Evolutionary conservation across 2,888 invertebrate species (phyloP), one percentile per base, ranked within the genome.

Genomic region (Aphodius sticticus): DNA sequence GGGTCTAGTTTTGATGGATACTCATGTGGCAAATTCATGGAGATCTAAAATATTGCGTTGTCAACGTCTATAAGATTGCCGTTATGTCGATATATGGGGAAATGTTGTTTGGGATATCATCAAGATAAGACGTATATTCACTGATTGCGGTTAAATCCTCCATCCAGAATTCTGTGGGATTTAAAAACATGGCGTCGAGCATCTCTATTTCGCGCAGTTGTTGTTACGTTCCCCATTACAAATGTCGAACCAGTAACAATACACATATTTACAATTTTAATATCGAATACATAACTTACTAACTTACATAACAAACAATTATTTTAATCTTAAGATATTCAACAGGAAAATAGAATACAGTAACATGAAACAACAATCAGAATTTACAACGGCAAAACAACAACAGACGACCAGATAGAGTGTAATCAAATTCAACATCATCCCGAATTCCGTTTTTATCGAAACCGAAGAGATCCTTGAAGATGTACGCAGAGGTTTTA

Each of bases 381-480:
- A 26, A 26, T 26, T 26, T 26, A 1, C 26, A 26, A 26, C 3
- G 26, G 3, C 26, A 3, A 26, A 26, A 26, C 3, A 26, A 26
- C 26, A 26, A 26, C 2, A 3, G 26, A 26, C 1, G 26, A 26
- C 26, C 26, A 3, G 26, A 2, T 26, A 26, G 3, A 26, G 26
- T 26, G 1, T 26, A 26, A 26, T 26, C 26, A 26, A 26, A 26
- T 1, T 26, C 26, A 26, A 26, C 3, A 26, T 26, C 26, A 26
- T 26, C 26, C 26, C 26, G 26, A 26, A 26, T 26, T 71, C 37
- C 70, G 6, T 69, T 87, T 14, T 85, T 84, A 70, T 89, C 89
- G 16, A 89, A 84, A 4, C 96, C 96, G 92, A 97, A 97, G 81
- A 96, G 91, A 83, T 96, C 94, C 86, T 94, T 94, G 89, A 97